Percentiles rank a stretch among this genome's conserved stretches.
Conservation (phyloP, 2,113 vertebrate genomes). For the Gallinago jamesoni region DNA sequence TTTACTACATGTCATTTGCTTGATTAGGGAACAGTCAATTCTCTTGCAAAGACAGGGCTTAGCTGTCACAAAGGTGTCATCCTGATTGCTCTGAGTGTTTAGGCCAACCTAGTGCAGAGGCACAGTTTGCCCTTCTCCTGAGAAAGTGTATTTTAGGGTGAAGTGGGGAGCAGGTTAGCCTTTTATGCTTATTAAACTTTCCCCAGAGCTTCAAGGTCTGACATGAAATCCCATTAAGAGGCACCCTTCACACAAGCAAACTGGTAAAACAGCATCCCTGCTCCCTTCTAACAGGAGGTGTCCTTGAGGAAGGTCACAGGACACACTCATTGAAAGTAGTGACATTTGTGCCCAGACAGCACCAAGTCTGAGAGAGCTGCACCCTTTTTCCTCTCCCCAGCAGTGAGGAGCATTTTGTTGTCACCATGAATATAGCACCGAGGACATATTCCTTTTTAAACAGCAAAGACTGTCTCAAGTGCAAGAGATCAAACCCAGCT, state of each 20-base stretch:
- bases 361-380: neutral
- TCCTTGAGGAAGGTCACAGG: conserved; percentile 1
- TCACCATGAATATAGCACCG: neutral
- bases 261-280: neutral
- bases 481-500: neutral
- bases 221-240: neutral
- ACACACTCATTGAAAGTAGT: neutral
- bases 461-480: neutral
- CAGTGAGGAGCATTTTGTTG: neutral
- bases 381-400: neutral
- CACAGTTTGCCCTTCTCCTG: neutral
- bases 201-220: neutral
- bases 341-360: neutral
- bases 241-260: neutral
- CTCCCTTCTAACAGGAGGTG: neutral
- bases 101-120: neutral
- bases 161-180: neutral
- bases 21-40: neutral
- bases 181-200: neutral
- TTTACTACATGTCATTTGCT: neutral
- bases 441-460: neutral
- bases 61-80: neutral
- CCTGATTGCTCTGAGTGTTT: neutral
- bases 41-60: neutral
- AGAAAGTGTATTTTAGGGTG: neutral